Conservation (phyloP, 2,113 vertebrate genomes). For the Petrocephalus microphthalmus region DNA sequence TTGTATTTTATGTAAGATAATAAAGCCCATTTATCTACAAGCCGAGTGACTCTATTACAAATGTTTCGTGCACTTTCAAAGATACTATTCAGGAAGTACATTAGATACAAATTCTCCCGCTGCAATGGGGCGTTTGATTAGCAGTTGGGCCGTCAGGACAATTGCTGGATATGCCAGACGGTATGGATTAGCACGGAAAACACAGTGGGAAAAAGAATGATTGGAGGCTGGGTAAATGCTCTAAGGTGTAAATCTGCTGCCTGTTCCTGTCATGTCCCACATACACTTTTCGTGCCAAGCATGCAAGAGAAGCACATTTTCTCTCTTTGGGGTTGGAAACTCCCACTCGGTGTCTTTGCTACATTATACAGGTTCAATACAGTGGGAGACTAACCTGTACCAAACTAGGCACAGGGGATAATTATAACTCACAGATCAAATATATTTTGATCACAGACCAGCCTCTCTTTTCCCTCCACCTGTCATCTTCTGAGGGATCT, state of each 20-base stretch:
- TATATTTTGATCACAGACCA: neutral
- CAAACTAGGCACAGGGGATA: neutral
- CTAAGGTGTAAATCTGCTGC: neutral
- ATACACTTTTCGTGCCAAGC: neutral
- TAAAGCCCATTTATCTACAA: neutral
- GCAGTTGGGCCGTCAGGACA: neutral
- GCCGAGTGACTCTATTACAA: neutral
- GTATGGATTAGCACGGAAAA: neutral
- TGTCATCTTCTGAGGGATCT: neutral
- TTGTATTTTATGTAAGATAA: neutral
- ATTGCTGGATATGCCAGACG: neutral
- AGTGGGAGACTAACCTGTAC: neutral
- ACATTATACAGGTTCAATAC: neutral
- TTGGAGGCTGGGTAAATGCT: neutral
- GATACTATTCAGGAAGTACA: neutral
- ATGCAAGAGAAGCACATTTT: neutral
- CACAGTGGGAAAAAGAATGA: neutral
- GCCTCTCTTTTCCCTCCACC: neutral
- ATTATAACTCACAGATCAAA: neutral
- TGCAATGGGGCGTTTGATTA: neutral
- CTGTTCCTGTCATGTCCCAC: neutral
- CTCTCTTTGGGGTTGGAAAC: neutral
- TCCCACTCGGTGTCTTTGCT: no score
- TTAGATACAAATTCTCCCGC: neutral
- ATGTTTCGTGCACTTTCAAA: neutral